Conservation (phyloP, 2,797 vertebrate genomes). For the Sphenodon punctatus region DNA sequence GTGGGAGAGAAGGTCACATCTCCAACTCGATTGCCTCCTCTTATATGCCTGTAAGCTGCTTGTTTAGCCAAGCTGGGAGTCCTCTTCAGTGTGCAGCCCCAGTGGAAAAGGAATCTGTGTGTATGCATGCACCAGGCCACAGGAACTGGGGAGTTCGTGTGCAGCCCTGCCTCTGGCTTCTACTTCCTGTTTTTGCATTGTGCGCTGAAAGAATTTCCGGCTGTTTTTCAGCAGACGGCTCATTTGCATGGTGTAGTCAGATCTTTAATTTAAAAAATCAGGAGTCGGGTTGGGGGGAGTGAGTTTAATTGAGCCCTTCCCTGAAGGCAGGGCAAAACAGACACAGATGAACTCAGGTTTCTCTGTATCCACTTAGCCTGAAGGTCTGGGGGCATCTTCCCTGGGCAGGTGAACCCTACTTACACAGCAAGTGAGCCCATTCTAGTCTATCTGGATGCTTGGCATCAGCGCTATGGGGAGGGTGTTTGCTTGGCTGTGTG, state of each 20-base stretch:
- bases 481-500: too few relatives aligned
- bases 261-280: background rate
- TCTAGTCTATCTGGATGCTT: too few relatives aligned
- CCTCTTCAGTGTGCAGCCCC: background rate
- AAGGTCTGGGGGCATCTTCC: background rate
- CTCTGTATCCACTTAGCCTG: background rate
- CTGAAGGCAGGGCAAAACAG: background rate
- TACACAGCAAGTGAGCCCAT: too few relatives aligned
- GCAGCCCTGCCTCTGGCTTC: background rate
- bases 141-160: background rate
- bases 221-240: conserved; percentile 32
- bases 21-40: background rate
- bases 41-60: background rate
- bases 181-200: conserved; percentile 58
- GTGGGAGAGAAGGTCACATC: background rate
- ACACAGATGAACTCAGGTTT: too few relatives aligned
- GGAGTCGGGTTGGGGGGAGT: too few relatives aligned
- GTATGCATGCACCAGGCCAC: background rate
- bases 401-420: background rate
- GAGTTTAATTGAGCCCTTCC: background rate
- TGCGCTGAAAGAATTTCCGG: conserved; percentile 32
- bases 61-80: background rate
- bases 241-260: fast-evolving
- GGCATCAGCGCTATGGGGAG: too few relatives aligned
- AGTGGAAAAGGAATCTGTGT: background rate